Evolutionary conservation across 2,113 vertebrate species (phyloP).

Genomic region (Zeus faber): DNA sequence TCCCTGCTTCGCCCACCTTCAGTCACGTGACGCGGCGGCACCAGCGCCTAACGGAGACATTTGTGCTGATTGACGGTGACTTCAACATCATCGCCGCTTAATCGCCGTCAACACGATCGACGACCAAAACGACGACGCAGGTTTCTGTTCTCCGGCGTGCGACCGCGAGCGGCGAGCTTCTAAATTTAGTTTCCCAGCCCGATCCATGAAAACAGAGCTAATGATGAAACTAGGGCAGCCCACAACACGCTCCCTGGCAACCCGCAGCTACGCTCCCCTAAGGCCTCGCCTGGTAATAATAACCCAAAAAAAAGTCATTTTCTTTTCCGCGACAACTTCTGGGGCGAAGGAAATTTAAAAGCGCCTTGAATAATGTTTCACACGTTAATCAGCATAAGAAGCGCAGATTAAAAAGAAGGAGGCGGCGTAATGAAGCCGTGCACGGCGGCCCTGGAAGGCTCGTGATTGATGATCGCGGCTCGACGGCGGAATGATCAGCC

Average conservation of each 20-base stretch:
- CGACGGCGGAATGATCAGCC: slow-evolving; percentile 20
- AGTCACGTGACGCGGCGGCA: too few relatives aligned
- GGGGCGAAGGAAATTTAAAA: not conserved
- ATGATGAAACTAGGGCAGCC: slow-evolving; percentile 61
- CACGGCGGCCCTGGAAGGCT: not conserved
- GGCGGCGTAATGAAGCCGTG: too few relatives aligned
- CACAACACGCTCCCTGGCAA: slow-evolving; percentile 20
- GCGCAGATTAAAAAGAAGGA: not conserved
- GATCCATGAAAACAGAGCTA: slow-evolving; percentile 48
- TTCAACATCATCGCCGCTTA: too few relatives aligned
- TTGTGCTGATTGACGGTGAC: too few relatives aligned
- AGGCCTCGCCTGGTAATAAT: slow-evolving; percentile 41
- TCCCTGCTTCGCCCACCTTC: too few relatives aligned
- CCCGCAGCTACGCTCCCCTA: slow-evolving; percentile 36
- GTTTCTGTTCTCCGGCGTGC: slow-evolving; percentile 30
- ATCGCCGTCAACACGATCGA: too few relatives aligned
- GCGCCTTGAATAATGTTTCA: not conserved
- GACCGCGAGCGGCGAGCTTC: slow-evolving; percentile 32
- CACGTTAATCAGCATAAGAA: not conserved
- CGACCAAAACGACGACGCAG: too few relatives aligned
- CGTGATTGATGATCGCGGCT: slow-evolving; percentile 24
- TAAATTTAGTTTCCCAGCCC: slow-evolving; percentile 54
- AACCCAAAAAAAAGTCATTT: slow-evolving; percentile 12
- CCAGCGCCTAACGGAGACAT: too few relatives aligned
- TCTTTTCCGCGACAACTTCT: slow-evolving; percentile 1